phyloP scores from a whole-genome alignment of 2,888 invertebrate genomes.

The Hydroisotoma schaefferi region DNA sequence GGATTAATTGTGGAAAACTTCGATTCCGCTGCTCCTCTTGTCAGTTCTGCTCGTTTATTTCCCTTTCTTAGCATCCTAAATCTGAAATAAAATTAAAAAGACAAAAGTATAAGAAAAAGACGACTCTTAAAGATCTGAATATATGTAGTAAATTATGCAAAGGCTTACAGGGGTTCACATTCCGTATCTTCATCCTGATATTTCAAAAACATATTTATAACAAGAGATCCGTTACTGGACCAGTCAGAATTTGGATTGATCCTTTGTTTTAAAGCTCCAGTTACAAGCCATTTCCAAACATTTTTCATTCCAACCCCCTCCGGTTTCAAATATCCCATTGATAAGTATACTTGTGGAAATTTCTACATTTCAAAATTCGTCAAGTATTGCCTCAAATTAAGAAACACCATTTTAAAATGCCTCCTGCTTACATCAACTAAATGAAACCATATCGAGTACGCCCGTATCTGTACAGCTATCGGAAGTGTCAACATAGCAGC shows the following conservation, averaged over 20 bases:
- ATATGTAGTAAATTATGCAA: neutral
- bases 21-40: constrained; percentile 25
- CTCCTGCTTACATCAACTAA: constrained; percentile 51
- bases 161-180: constrained; percentile 57
- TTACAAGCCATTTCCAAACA: constrained; percentile 72
- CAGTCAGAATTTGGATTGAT: constrained; percentile 60
- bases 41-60: constrained; percentile 10
- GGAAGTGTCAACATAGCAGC: constrained; percentile 70
- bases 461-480: constrained; percentile 63
- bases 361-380: constrained; percentile 50
- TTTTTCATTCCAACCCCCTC: constrained; percentile 63
- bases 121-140: neutral
- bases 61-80: neutral
- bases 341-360: constrained; percentile 57
- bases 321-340: constrained; percentile 46
- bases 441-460: constrained; percentile 62
- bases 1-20: constrained; percentile 15
- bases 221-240: constrained; percentile 60
- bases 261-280: constrained; percentile 58
- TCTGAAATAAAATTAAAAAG: neutral
- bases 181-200: constrained; percentile 61
- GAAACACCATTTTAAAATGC: neutral
- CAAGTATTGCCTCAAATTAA: too few species aligned
- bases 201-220: constrained; percentile 60
- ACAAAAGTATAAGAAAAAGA: too few species aligned